Evolutionary conservation across 2,797 vertebrate species (phyloP).

Genomic region (Brachyalestes nurse): DNA sequence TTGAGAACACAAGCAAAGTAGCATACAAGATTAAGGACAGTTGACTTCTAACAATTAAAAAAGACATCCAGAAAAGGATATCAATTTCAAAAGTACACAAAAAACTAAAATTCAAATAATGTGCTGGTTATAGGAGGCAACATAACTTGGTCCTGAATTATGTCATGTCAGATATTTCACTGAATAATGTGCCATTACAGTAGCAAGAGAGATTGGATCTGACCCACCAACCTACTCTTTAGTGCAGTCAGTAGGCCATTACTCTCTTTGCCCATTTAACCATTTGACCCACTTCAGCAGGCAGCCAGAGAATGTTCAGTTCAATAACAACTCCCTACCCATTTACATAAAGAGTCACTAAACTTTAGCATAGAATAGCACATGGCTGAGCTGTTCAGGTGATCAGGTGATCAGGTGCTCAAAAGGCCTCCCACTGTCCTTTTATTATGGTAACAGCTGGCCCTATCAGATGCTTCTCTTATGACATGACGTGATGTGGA

Average conservation of each 20-base stretch:
- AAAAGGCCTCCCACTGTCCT: conserved; percentile 23
- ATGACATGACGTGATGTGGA: neutral
- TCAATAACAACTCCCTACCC: conserved; percentile 3
- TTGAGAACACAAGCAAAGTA: too few species aligned
- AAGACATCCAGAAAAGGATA: too few species aligned
- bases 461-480: neutral
- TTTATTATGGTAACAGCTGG: neutral
- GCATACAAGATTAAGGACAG: too few species aligned
- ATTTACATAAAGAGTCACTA: conserved; percentile 1
- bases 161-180: neutral
- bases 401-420: conserved; percentile 16
- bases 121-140: too few species aligned
- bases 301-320: conserved; percentile 22
- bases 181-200: neutral
- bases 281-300: conserved; percentile 23
- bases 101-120: too few species aligned
- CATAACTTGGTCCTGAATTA: too few species aligned
- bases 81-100: too few species aligned
- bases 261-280: conserved; percentile 16
- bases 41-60: too few species aligned
- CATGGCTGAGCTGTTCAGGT: conserved; percentile 15
- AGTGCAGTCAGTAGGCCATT: conserved; percentile 17
- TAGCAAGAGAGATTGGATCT: conserved; percentile 13
- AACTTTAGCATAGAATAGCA: conserved; percentile 20
- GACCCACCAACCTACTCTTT: conserved; percentile 7